Evolutionary conservation across 2,888 invertebrate genomes (phyloP), one percentile per base, ranked within the genome.

Genomic region (Steromphala cineraria): DNA sequence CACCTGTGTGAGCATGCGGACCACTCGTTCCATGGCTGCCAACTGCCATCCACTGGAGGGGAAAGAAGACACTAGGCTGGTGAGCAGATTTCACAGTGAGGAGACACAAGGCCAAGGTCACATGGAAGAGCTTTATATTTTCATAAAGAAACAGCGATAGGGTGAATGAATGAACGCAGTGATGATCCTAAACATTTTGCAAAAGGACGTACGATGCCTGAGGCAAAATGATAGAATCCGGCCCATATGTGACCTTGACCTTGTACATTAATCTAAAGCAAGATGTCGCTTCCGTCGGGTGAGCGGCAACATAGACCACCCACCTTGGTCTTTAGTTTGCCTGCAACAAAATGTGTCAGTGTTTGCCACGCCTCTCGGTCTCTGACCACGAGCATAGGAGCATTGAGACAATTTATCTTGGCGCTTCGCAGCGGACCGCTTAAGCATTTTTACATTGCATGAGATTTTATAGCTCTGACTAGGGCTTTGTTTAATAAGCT

Each of bases 11-110:
- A 87, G 80, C 92, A 92, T 19, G 80, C 83, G 36, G 86, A 83
- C 92, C 92, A 92, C 8, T 56, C 75, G 0, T 87, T 81, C 92
- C 92, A 92, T 0, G 52, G 56, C 15, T 75, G 75, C 90, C 90
- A 92, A 7, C 87, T 84, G 24, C 92, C 91, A 83, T 92, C 90
- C 78, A 91, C 92, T 92, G 87, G 4, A 80, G 75, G 19, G 46
- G 13, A 40, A 46, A 74, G 36, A 40, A 40, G 40, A 40, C 46
- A 36, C 74, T 74, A 36, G 74, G 36, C 31, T 28, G 0, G 62
- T 62, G 62, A 24, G 62, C 62, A 62, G 28, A n/a, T 28, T 24
- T 24, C 17, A 21, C 24, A 21, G 24, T 4, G 62, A 10, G 62
- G 28, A 17, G 62, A 28, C 5, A 62, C 0, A 28, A 28, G 28